Evolutionary conservation across 2,113 vertebrate genomes (phyloP).

Genomic region (Laticauda laticaudata): DNA sequence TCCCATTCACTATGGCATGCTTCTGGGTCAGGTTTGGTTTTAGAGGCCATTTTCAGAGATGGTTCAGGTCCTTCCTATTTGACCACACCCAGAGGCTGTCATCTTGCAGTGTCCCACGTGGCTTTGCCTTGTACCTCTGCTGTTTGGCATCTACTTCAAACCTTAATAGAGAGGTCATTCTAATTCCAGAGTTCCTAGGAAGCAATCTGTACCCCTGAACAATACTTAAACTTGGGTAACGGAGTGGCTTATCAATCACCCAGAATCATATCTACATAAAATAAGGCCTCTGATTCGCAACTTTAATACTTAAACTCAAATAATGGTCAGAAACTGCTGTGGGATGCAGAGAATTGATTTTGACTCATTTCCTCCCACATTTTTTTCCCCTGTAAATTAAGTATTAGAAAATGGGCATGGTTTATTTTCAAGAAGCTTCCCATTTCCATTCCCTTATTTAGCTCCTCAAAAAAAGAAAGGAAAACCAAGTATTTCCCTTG

Average conservation of each 20-base stretch:
- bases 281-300: neutral
- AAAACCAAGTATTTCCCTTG: neutral
- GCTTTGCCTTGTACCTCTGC: neutral
- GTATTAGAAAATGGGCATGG: neutral
- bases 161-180: neutral
- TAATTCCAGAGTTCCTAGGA: neutral
- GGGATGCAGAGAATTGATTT: neutral
- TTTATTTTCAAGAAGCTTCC: neutral
- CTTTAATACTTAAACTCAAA: neutral
- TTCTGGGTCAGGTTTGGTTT: neutral
- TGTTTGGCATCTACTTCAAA: neutral
- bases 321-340: neutral
- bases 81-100: neutral
- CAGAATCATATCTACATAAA: neutral
- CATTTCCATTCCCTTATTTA: neutral
- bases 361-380: neutral
- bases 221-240: neutral
- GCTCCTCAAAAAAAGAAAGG: neutral
- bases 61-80: neutral
- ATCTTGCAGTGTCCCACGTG: neutral
- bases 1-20: too few relatives aligned
- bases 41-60: neutral
- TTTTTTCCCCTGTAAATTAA: neutral
- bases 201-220: neutral
- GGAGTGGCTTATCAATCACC: neutral